Conservation (phyloP, 2,888 invertebrate species). For the Cosmopolites sordidus region DNA sequence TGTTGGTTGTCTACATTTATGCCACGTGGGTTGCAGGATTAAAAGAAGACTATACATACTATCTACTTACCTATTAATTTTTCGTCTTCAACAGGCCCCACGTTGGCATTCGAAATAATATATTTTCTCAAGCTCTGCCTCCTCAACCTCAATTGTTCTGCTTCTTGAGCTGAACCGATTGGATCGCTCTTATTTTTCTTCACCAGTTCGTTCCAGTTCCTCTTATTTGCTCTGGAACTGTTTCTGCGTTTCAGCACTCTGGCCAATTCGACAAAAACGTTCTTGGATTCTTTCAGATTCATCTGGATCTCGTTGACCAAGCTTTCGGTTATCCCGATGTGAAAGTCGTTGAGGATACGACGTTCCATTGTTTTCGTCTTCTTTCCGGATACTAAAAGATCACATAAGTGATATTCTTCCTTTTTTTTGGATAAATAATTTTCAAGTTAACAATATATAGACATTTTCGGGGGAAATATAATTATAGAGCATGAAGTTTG, state of each 20-base stretch:
- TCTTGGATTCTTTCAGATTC: slow-evolving; percentile 63
- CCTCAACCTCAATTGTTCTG: slow-evolving; percentile 57
- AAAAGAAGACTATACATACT: no score
- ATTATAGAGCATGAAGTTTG: no score
- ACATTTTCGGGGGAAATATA: no score
- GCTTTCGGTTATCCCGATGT: slow-evolving; percentile 82
- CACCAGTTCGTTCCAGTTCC: slow-evolving; percentile 83
- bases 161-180: slow-evolving; percentile 72
- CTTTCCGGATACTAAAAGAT: slow-evolving; percentile 76
- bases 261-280: slow-evolving; percentile 80
- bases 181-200: slow-evolving; percentile 72
- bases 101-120: slow-evolving; percentile 60
- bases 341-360: slow-evolving; percentile 82
- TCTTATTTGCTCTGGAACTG: slow-evolving; percentile 55
- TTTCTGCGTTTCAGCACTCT: slow-evolving; percentile 68
- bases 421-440: no score
- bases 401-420: no score
- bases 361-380: slow-evolving; percentile 85
- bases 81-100: slow-evolving; percentile 67
- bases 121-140: slow-evolving; percentile 71
- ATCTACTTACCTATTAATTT: slow-evolving; percentile 61
- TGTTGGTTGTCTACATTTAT: no score
- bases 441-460: no score
- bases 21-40: no score
- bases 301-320: slow-evolving; percentile 65